Evolutionary conservation across 2,888 invertebrate genomes (phyloP).

Genomic region (Dinocampus coccinellae): DNA sequence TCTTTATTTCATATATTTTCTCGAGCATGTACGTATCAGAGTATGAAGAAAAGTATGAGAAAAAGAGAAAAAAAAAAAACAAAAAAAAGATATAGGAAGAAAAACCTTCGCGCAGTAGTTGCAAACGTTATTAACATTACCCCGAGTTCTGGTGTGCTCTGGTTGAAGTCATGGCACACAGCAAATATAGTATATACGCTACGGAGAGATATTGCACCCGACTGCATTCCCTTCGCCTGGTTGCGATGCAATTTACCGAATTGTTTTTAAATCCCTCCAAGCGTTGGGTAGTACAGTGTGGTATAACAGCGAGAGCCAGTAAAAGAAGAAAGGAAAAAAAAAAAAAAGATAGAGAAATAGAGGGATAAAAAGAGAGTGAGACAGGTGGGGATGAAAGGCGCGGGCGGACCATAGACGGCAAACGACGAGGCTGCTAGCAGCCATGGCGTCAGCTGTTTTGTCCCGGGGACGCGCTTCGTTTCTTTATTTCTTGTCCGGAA

Average conservation of each 20-base stretch:
- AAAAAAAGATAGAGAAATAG: slow-evolving; percentile 22
- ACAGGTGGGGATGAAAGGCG: slow-evolving; percentile 31
- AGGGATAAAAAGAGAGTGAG: slow-evolving; percentile 38
- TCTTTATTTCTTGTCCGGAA: slow-evolving; percentile 58
- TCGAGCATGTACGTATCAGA: not conserved
- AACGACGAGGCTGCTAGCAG: slow-evolving; percentile 55
- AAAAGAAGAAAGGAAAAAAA: slow-evolving; percentile 14
- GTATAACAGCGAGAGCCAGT: not conserved
- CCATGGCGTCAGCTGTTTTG: slow-evolving; percentile 67
- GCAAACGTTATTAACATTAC: slow-evolving; percentile 31
- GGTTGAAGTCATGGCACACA: slow-evolving; percentile 4
- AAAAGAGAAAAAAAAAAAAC: not conserved
- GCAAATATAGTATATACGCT: slow-evolving; percentile 13
- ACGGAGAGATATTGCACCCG: slow-evolving; percentile 46
- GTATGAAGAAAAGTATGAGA: not conserved
- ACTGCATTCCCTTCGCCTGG: slow-evolving; percentile 46
- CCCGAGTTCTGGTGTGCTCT: slow-evolving; percentile 4
- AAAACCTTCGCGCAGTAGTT: not conserved
- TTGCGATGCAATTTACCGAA: slow-evolving; percentile 63
- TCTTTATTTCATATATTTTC: slow-evolving; percentile 23
- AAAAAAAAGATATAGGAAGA: slow-evolving; percentile 10
- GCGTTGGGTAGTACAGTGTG: slow-evolving; percentile 43
- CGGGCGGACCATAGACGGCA: slow-evolving; percentile 43
- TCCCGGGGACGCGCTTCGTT: slow-evolving; percentile 55
- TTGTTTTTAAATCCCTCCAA: slow-evolving; percentile 66